Evolutionary conservation across 2,113 vertebrate species (phyloP).

Genomic region (Cygnus buccinator): DNA sequence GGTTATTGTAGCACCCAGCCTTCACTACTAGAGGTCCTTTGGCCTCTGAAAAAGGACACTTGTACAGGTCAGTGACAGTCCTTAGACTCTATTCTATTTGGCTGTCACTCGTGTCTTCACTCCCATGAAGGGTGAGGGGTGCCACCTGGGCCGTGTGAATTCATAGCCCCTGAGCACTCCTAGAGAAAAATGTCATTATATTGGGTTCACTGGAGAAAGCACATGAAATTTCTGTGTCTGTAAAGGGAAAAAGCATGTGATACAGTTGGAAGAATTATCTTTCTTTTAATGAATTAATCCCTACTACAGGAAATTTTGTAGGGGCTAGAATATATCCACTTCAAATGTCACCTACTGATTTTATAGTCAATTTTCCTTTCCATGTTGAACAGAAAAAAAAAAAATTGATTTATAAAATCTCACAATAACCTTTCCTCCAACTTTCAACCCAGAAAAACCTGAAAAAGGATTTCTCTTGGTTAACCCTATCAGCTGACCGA

Average conservation of each 20-base stretch:
- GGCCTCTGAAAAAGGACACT: not conserved
- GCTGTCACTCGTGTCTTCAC: not conserved
- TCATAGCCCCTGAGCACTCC: not conserved
- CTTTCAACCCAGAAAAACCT: not conserved
- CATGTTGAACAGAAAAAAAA: not conserved
- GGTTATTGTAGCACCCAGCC: not conserved
- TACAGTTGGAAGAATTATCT: not conserved
- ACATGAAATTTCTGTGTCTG: not conserved
- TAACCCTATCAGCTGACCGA: conserved; percentile 12
- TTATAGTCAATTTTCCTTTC: not conserved
- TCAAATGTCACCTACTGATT: not conserved
- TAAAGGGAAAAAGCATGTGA: not conserved
- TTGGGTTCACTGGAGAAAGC: not conserved
- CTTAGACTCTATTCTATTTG: not conserved
- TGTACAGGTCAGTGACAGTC: not conserved
- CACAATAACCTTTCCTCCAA: not conserved
- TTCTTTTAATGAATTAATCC: not conserved
- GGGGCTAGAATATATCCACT: not conserved
- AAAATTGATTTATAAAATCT: not conserved
- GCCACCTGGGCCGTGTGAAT: not conserved
- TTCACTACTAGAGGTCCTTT: not conserved
- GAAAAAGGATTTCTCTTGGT: not conserved
- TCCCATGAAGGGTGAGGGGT: fast-evolving
- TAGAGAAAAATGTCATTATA: not conserved
- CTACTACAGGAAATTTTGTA: not conserved